Evolutionary conservation across 2,113 vertebrate species (phyloP).

Genomic region (Hyperopisus bebe): DNA sequence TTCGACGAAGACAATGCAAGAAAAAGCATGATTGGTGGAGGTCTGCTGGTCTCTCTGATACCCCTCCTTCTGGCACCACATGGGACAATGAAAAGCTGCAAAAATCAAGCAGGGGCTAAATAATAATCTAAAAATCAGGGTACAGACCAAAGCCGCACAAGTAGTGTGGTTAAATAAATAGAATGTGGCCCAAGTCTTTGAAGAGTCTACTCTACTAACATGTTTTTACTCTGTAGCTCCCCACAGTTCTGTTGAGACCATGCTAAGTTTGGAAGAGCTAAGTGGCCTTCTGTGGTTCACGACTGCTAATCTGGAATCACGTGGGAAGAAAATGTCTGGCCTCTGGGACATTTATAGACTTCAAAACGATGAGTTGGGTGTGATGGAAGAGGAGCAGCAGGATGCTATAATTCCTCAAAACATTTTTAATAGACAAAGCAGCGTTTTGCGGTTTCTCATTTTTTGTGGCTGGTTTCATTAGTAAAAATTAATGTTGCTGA

Average conservation of each 20-base stretch:
- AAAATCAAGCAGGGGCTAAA: not conserved
- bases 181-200: not conserved
- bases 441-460: not conserved
- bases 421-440: not conserved
- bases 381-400: not conserved
- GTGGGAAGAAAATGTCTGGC: constrained; percentile 1
- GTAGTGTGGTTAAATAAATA: not conserved
- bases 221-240: not conserved
- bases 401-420: not conserved
- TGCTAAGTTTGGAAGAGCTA: constrained; percentile 5
- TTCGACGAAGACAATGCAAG: not conserved
- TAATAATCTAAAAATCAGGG: not conserved
- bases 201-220: not conserved
- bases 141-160: not conserved
- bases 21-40: not conserved
- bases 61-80: not conserved
- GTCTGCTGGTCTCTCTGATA: not conserved
- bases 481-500: not conserved
- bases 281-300: not conserved
- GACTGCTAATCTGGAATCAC: constrained; percentile 9
- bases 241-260: not conserved
- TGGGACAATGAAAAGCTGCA: not conserved
- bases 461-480: not conserved
- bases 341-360: not conserved
- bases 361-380: not conserved